phyloP scores from a whole-genome alignment of 2,888 invertebrate genomes.

The Halictus quadricinctus region DNA sequence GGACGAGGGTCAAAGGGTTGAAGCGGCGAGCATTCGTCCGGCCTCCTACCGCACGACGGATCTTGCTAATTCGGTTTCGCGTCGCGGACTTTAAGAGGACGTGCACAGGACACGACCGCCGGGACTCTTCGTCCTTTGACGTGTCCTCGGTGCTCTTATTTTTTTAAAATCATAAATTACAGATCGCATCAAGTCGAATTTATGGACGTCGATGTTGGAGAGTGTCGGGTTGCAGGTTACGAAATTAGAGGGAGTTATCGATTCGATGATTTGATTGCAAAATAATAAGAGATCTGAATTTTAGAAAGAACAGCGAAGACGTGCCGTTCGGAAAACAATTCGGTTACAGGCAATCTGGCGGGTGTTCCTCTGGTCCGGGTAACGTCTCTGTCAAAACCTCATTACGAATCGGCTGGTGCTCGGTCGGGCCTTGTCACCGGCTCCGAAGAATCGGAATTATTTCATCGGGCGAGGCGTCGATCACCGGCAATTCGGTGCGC shows the following conservation, averaged over 20 bases:
- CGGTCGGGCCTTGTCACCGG: slow-evolving; percentile 7
- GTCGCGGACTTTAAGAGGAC: slow-evolving; percentile 2
- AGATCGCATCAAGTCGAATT: neutral
- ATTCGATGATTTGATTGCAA: neutral
- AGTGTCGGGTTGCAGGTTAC: too few relatives aligned
- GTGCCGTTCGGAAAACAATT: neutral
- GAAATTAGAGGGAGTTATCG: neutral
- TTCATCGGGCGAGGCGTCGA: slow-evolving; percentile 28
- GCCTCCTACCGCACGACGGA: slow-evolving; percentile 44
- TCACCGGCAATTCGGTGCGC: slow-evolving; percentile 27
- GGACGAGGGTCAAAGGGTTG: slow-evolving; percentile 43
- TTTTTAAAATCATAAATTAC: neutral
- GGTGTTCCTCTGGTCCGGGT: neutral
- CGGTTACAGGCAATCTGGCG: neutral
- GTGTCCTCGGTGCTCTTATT: neutral
- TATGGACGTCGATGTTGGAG: neutral
- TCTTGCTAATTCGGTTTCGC: slow-evolving; percentile 61
- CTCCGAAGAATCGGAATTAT: slow-evolving; percentile 32
- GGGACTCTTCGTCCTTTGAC: neutral
- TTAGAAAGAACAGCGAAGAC: neutral
- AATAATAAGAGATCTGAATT: neutral
- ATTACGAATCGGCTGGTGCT: neutral
- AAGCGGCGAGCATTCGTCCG: slow-evolving; percentile 31
- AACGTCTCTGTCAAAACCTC: neutral
- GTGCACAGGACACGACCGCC: neutral